A percentile compares a stretch with the other conserved stretches of the same genome.
Conservation (phyloP, 2,797 vertebrate species). For the Spheniscus humboldti region DNA sequence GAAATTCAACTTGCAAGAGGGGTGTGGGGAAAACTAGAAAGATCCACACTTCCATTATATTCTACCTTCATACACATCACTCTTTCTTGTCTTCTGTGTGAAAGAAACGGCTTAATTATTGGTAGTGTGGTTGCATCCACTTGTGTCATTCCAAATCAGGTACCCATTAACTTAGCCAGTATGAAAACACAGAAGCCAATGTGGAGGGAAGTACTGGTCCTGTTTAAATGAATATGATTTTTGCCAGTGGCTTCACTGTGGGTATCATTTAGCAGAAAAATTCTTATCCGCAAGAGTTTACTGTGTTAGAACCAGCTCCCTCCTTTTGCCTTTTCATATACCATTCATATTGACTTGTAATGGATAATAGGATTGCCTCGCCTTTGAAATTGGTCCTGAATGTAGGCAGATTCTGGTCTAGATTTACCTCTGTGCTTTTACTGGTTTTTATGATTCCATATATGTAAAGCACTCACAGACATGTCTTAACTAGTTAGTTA, state of each 20-base stretch:
- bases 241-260: background rate
- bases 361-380: background rate
- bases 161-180: background rate
- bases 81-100: background rate
- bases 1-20: background rate
- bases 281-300: background rate
- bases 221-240: background rate
- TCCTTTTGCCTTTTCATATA: background rate
- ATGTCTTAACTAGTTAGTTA: background rate
- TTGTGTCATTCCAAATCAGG: background rate
- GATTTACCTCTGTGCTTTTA: background rate
- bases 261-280: background rate
- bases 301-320: background rate
- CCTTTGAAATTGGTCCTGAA: background rate
- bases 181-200: background rate
- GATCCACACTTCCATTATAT: background rate
- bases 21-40: background rate
- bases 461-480: background rate
- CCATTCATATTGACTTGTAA: background rate
- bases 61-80: background rate
- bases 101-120: background rate
- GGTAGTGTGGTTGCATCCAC: background rate
- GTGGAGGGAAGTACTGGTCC: background rate
- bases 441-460: background rate
- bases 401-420: background rate